phyloP scores from a whole-genome alignment of 2,113 vertebrate species.

The Scolopax mira region DNA sequence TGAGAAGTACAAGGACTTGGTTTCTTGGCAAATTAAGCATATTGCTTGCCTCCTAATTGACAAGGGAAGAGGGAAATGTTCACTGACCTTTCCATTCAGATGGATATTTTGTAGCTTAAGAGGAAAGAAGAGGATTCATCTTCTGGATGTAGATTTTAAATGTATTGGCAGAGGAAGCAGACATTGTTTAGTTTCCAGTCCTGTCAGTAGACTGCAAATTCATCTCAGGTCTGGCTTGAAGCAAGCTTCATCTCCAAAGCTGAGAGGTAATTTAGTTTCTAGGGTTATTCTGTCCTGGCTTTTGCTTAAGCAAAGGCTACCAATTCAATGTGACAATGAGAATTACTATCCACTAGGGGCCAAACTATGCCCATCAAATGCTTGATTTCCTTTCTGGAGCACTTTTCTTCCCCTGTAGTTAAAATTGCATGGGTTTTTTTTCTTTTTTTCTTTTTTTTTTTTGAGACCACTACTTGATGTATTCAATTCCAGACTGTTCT shows the following conservation, averaged over 20 bases:
- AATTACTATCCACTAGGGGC: constrained; percentile 54
- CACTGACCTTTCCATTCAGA: constrained; percentile 12
- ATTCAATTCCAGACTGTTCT: constrained; percentile 46
- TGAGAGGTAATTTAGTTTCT: constrained; percentile 50
- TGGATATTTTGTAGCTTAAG: neutral
- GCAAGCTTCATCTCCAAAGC: constrained; percentile 44
- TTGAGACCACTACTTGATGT: neutral
- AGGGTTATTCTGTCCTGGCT: constrained; percentile 20
- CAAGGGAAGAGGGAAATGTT: neutral
- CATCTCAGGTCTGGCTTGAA: constrained; percentile 33
- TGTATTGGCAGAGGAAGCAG: constrained; percentile 7
- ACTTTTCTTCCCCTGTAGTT: constrained; percentile 2
- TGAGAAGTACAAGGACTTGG: neutral
- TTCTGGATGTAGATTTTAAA: constrained; percentile 21
- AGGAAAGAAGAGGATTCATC: neutral
- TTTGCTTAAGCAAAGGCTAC: constrained; percentile 55
- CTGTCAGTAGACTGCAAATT: constrained; percentile 41
- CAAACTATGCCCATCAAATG: constrained; percentile 57
- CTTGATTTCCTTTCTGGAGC: constrained; percentile 31
- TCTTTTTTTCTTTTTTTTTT: neutral
- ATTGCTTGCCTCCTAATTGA: constrained; percentile 28
- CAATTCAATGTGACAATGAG: constrained; percentile 58
- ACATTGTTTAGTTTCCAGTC: constrained; percentile 1
- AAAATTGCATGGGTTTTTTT: neutral
- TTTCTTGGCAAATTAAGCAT: constrained; percentile 29